phyloP scores from a whole-genome alignment of 2,888 invertebrate species.

The Ormyrus labotus region DNA sequence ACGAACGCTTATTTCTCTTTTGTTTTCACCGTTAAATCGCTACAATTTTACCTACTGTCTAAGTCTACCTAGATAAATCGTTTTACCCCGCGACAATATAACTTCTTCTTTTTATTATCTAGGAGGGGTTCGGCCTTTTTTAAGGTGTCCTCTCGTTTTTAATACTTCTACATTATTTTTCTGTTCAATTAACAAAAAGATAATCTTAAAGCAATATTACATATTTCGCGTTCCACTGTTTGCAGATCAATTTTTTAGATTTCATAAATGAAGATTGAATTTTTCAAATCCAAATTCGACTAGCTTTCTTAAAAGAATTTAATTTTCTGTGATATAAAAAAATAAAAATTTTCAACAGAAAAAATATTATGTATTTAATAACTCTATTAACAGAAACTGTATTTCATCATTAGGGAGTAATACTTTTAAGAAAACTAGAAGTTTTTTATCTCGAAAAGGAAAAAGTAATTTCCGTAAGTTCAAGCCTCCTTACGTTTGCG shows the following conservation, averaged over 20 bases:
- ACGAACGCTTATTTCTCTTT: conserved; percentile 58
- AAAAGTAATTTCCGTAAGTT: conserved; percentile 12
- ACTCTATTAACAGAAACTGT: background rate
- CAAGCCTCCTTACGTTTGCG: conserved; percentile 20
- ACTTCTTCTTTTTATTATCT: conserved; percentile 43
- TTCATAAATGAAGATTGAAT: background rate
- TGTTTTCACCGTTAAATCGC: conserved; percentile 49
- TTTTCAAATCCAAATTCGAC: conserved; percentile 10
- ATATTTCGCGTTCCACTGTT: background rate
- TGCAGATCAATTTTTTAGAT: background rate
- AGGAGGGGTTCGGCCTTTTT: conserved; percentile 52
- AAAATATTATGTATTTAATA: too few relatives aligned
- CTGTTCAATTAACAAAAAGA: conserved; percentile 22
- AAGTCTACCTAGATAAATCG: conserved; percentile 47
- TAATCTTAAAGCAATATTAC: conserved; percentile 11
- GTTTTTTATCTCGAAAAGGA: background rate
- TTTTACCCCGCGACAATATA: conserved; percentile 40
- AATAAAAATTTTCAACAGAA: background rate
- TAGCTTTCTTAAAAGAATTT: conserved; percentile 35
- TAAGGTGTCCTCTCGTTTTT: conserved; percentile 54
- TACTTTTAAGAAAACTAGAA: conserved; percentile 41
- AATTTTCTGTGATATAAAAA: conserved; percentile 16
- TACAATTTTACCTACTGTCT: conserved; percentile 48
- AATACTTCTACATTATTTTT: conserved; percentile 46
- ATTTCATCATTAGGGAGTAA: background rate